Evolutionary conservation across 2,113 vertebrate genomes (phyloP).

Genomic region (Sturnira hondurensis): DNA sequence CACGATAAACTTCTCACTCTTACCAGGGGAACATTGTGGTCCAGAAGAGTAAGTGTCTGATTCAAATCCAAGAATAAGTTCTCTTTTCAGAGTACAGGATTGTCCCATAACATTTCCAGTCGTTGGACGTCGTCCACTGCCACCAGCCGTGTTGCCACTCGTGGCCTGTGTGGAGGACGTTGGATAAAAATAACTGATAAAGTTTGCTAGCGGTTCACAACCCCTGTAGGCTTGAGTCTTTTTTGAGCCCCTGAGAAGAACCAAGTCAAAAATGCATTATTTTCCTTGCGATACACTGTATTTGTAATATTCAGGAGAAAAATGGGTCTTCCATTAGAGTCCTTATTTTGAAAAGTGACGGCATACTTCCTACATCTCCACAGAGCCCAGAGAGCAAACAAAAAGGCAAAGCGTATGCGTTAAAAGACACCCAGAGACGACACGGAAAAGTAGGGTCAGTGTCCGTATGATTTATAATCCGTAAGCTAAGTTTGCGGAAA

Average conservation of each 20-base stretch:
- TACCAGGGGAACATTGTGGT: neutral
- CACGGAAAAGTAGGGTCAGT: neutral
- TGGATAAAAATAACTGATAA: neutral
- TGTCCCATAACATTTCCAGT: neutral
- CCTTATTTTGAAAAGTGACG: neutral
- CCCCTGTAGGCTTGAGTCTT: neutral
- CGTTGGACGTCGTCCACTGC: neutral
- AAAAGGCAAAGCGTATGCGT: neutral
- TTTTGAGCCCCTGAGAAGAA: neutral
- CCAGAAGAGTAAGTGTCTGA: neutral
- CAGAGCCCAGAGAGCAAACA: neutral
- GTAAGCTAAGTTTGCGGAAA: neutral
- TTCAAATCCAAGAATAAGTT: neutral
- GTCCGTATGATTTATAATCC: neutral
- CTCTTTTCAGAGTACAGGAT: neutral
- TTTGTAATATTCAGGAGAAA: neutral
- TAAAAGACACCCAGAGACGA: conserved; percentile 9
- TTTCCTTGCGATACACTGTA: neutral
- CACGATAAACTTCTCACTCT: neutral
- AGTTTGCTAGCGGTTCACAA: neutral
- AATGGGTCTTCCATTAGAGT: neutral
- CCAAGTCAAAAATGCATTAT: neutral
- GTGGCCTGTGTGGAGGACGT: neutral
- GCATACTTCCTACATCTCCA: neutral
- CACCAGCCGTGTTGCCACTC: neutral